Evolutionary conservation across 2,113 vertebrate species (phyloP).

Genomic region (Mionectes macconnelli): DNA sequence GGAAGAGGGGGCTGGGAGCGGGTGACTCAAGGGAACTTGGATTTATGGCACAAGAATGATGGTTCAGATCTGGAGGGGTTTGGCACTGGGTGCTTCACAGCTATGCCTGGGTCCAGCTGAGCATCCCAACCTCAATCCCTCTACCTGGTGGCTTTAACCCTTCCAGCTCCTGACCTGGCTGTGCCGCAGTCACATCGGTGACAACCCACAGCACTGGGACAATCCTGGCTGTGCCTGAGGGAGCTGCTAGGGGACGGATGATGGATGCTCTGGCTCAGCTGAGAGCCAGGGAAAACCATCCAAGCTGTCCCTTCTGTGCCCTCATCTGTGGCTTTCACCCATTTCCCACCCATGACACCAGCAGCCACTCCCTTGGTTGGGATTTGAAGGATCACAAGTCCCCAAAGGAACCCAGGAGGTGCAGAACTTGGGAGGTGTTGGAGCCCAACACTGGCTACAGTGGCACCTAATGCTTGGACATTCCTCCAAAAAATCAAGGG

Average conservation of each 20-base stretch:
- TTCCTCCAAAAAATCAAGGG: rapidly evolving
- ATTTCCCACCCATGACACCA: neutral
- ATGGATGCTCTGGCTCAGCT: rapidly evolving
- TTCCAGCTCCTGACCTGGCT: neutral
- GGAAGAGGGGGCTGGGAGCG: too few relatives aligned
- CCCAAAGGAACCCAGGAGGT: neutral
- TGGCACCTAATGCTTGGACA: neutral
- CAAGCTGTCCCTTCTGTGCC: neutral
- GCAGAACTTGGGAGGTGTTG: neutral
- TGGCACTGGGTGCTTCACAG: neutral
- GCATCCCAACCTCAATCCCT: neutral
- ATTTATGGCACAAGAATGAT: rapidly evolving
- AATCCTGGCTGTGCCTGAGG: neutral
- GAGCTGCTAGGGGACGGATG: rapidly evolving
- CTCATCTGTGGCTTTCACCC: neutral
- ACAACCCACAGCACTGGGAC: rapidly evolving
- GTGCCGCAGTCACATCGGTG: rapidly evolving
- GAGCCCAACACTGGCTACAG: neutral
- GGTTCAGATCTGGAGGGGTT: rapidly evolving
- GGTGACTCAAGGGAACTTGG: neutral
- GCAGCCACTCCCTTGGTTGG: neutral
- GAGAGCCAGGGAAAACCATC: neutral
- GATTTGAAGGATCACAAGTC: neutral
- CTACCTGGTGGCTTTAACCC: neutral
- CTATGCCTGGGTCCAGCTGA: neutral